Base-by-base conservation (phyloP, 2,797 vertebrate species). In the Lerista edwardsae region DNA sequence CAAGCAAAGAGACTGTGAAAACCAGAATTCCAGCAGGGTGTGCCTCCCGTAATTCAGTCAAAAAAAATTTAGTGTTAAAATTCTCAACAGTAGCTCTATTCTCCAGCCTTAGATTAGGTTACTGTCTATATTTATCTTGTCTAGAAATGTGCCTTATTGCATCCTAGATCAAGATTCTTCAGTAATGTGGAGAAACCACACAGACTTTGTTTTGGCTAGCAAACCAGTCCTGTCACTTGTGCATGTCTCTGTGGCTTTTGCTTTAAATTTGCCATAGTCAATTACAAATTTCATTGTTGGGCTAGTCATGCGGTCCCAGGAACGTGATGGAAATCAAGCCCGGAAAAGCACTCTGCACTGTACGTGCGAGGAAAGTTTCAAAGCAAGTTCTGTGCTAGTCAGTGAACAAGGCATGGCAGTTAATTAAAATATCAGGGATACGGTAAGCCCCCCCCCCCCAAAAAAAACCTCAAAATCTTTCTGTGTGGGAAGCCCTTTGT, bases 1-100 rank as follows among this genome's bases (percentile, higher is more conserved):
- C 96, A 97, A 96, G 95, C 87, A 94, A 94, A 94, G 94, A 92
- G 94, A 86, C 93, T 96, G 93, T 94, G 93, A 95, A 97, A 96
- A 95, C 94, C 94, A 95, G 94, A 95, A 95, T 95, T 94, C 93
- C 94, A 95, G 95, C 93, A 93, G 95, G 96, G 96, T 0, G 94
- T 95, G 94, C 94, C 95, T 94, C 90, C 92, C 91, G 80, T 89
- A 91, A 79, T 91, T 90, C 76, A 0, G 88, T 91, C 84, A 64
- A 6, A 82, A 64, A 55, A 55, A 55, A 17, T 55, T 90, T 87
- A 91, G 91, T 77, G 34, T 75, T 87, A 84, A 86, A 91, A 92
- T 93, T 89, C 91, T 90, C 84, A 94, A 90, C 96, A 95, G 96
- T 94, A 95, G 95, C 94, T 84, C 89, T 85, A 71, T 95, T 96